Percentiles rank a stretch among this genome's conserved stretches.
phyloP scores from a whole-genome alignment of 2,888 invertebrate genomes.

The Sinhomidia bicolor region DNA sequence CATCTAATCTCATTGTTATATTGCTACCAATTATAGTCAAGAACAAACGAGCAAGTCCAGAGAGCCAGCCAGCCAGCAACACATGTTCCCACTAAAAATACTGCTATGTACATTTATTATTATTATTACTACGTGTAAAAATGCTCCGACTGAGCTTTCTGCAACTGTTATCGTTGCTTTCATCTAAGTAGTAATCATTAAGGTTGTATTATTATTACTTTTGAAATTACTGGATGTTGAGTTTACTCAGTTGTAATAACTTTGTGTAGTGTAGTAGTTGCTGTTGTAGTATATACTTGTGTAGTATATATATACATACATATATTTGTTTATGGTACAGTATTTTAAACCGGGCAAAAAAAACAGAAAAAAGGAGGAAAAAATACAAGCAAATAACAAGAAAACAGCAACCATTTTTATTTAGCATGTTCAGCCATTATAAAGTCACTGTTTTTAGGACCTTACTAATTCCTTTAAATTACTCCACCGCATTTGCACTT shows the following conservation, averaged over 20 bases:
- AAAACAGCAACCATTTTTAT: constrained; percentile 21
- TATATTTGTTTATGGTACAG: background rate
- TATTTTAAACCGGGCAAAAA: background rate
- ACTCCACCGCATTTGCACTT: constrained; percentile 60
- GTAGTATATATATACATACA: background rate
- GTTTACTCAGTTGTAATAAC: background rate
- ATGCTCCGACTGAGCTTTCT: constrained; percentile 23
- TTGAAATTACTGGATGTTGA: background rate
- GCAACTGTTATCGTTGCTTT: constrained; percentile 23
- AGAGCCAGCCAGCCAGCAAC: background rate
- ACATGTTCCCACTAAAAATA: constrained; percentile 32
- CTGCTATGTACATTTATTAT: background rate
- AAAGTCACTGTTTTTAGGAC: constrained; percentile 53
- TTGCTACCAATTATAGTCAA: constrained; percentile 33
- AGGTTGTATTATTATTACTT: background rate
- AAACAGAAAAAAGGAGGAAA: constrained; percentile 40
- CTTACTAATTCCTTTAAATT: constrained; percentile 61
- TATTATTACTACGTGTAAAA: background rate
- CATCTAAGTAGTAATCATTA: constrained; percentile 53
- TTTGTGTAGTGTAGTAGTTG: background rate
- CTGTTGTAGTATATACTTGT: background rate
- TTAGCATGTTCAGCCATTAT: constrained; percentile 18
- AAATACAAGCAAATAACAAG: constrained; percentile 31
- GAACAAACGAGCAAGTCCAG: constrained; percentile 6
- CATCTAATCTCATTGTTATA: constrained; percentile 48